Percentiles rank a stretch among this genome's conserved stretches.
Conservation (phyloP, 2,888 invertebrate species). For the Venusia cambrica region DNA sequence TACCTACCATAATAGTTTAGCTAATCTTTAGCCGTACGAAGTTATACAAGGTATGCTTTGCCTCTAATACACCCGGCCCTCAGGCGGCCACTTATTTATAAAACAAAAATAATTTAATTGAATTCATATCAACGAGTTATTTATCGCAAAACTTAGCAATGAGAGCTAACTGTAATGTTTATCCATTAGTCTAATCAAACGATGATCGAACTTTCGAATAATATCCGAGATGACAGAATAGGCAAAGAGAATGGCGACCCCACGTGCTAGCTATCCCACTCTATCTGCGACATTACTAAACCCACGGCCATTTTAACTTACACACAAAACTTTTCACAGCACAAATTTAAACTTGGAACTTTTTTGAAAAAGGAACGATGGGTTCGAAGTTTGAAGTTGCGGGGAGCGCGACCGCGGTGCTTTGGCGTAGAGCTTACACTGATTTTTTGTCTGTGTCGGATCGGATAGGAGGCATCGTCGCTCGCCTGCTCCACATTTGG, state of each 20-base stretch:
- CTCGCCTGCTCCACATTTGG: constrained; percentile 74
- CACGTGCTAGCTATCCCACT: constrained; percentile 71
- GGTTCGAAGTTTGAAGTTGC: constrained; percentile 37
- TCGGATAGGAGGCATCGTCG: constrained; percentile 77
- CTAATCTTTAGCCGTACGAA: no score
- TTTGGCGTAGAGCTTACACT: constrained; percentile 74
- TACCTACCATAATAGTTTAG: no score
- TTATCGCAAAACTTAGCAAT: constrained; percentile 10
- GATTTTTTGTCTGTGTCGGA: constrained; percentile 79
- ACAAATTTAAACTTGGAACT: constrained; percentile 20
- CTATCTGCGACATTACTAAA: constrained; percentile 65
- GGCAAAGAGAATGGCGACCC: constrained; percentile 75
- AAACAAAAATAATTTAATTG: background rate
- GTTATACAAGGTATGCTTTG: no score
- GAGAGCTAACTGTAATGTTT: constrained; percentile 19
- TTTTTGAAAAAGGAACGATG: constrained; percentile 21
- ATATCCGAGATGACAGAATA: constrained; percentile 61
- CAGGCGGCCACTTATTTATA: no score
- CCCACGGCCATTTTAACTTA: constrained; percentile 74
- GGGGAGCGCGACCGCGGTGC: constrained; percentile 67
- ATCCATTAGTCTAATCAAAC: constrained; percentile 33
- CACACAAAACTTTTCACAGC: constrained; percentile 69
- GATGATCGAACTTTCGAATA: constrained; percentile 54
- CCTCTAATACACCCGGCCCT: no score
- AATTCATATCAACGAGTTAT: constrained; percentile 11